Percentiles rank a stretch among this genome's conserved stretches.
These are phyloP conservation scores for Drosophila lowei DNA, from an alignment of 1,140 invertebrate species.

Conservation along the genomic window DNA sequence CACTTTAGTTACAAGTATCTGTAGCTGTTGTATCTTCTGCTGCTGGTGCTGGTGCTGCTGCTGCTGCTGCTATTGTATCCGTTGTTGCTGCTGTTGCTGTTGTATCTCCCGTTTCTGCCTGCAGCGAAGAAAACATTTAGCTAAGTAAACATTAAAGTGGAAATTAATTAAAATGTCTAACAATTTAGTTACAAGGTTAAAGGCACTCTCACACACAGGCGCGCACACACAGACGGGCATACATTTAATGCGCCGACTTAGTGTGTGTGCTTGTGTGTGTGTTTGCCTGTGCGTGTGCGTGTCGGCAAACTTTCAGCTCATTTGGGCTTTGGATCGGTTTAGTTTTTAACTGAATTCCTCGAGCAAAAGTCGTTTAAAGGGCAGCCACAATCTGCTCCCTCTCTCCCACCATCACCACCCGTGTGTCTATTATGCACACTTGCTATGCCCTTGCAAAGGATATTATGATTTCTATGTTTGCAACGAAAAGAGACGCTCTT, in stretches of 20 bases:
- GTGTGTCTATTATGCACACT: no score
- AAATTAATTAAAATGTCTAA: constrained; percentile 62
- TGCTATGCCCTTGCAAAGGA: no score
- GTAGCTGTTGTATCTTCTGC: constrained; percentile 24
- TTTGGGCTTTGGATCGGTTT: constrained; percentile 29
- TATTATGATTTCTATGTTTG: no score
- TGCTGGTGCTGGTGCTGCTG: constrained; percentile 20
- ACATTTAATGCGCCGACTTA: constrained; percentile 17
- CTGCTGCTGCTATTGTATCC: constrained; percentile 3
- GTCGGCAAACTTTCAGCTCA: no score
- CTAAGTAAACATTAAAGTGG: constrained; percentile 61
- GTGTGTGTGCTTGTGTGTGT: no score
- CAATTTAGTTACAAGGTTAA: constrained; percentile 29
- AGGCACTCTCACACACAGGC: constrained; percentile 24
- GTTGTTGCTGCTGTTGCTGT: constrained; percentile 5
- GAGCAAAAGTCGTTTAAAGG: constrained; percentile 46
- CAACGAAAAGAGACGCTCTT: no score
- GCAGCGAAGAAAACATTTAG: constrained; percentile 58
- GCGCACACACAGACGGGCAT: constrained; percentile 1
- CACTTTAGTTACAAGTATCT: constrained; percentile 76
- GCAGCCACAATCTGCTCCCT: constrained; percentile 23
- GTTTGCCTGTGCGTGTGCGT: no score
- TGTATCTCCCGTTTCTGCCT: constrained; percentile 33
- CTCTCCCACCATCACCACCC: no score
- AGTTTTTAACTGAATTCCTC: constrained; percentile 36